Base-by-base conservation (phyloP, 2,888 invertebrate species). In the Euzetes globulus region DNA sequence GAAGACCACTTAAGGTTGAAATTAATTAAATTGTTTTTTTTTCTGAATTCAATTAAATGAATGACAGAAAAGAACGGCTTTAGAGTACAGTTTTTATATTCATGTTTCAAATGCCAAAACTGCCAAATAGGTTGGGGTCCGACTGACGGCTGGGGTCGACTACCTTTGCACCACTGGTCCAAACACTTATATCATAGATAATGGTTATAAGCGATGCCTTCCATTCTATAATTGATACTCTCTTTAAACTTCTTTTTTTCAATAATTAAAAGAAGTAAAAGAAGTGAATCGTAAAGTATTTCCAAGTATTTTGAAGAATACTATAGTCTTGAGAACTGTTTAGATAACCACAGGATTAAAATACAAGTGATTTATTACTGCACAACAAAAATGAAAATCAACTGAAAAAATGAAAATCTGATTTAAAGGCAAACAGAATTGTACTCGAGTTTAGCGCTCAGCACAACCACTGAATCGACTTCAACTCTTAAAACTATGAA, bases 201-300 rank as follows among this genome's bases (percentile, higher is more conserved):
- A 58, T 29, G 25, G 25, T 19, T 58, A 7, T 27, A 41, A 41
- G 41, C 22, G 9, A 33, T 37, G 17, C 63, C 22, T 63, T 29
- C 63, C 41, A 68, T 68, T 41, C 68, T 68, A 68, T 68, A 68
- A 68, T 68, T 68, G 41, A 68, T 68, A 68, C 41, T 33, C 68
- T 68, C 68, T 68, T 68, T 68, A 41, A 68, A 41, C 41, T 41
- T 41, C 68, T 68, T 22, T 68, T 68, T 68, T 68, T 60, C 60
- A 60, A 58, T 60, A 60, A 60, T 60, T 60, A 60, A 60, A 60
- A 19, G 50, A 41, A 41, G 41, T 11, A 41, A 41, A 41, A 55
- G 22, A 60, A 60, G 15, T 60, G 29, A 60, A 60, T 60, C 60
- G 60, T 29, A 60, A 60, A 60, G 60, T 17, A n/a, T 33, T 60